A percentile compares a stretch with the other conserved stretches of the same genome.
phyloP scores from a whole-genome alignment of 2,113 vertebrate species.

The Petroica traversi region DNA sequence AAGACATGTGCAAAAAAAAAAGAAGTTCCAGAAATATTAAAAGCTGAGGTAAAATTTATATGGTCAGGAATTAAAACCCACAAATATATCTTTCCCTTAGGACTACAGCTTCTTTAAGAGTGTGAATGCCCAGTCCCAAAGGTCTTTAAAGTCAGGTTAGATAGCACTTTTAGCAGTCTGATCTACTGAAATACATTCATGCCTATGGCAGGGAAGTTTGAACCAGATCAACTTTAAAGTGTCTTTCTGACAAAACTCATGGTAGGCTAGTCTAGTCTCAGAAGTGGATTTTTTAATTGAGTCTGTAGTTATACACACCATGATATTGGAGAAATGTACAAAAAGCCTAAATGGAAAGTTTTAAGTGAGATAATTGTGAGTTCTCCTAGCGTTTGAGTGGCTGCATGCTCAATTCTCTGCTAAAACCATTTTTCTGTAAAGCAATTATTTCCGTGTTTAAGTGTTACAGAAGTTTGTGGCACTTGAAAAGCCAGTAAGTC shows the following conservation, averaged over 20 bases:
- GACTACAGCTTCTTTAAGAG: too few relatives aligned
- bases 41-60: too few relatives aligned
- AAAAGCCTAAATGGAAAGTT: not conserved
- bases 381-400: not conserved
- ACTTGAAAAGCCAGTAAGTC: not conserved
- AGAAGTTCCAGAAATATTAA: too few relatives aligned
- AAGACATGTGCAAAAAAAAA: too few relatives aligned
- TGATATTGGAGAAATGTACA: not conserved
- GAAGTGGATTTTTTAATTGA: not conserved
- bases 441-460: not conserved
- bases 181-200: not conserved
- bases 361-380: not conserved
- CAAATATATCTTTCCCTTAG: too few relatives aligned
- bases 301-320: not conserved
- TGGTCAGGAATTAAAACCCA: too few relatives aligned
- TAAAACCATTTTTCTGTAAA: not conserved
- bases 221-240: not conserved
- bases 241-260: not conserved
- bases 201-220: fast-evolving
- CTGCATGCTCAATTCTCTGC: not conserved
- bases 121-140: not conserved
- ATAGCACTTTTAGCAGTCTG: not conserved
- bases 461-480: not conserved
- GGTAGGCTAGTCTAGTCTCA: not conserved
- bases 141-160: not conserved